A percentile compares a stretch with the other conserved stretches of the same genome.
Evolutionary conservation across 1,140 invertebrate species (phyloP).

Genomic region (Diabrotica virgifera): DNA sequence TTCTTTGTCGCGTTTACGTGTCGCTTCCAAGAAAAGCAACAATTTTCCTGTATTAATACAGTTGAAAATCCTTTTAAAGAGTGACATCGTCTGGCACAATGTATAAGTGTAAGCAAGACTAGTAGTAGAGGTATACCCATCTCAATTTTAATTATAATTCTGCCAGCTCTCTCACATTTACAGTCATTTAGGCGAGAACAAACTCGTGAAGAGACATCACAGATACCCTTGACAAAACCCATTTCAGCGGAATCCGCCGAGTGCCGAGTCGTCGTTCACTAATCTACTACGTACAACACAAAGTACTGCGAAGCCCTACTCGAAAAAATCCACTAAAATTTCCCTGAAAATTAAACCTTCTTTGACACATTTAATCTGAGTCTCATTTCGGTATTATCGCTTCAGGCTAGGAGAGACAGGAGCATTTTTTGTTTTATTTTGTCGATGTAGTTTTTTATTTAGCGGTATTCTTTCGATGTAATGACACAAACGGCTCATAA

Average conservation of each 20-base stretch:
- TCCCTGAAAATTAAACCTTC: constrained; percentile 46
- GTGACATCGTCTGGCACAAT: not conserved
- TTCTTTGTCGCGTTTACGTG: not conserved
- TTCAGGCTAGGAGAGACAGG: not conserved
- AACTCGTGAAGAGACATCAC: constrained; percentile 38
- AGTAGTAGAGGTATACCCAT: constrained; percentile 13
- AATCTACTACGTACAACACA: constrained; percentile 33
- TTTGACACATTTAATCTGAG: constrained; percentile 33
- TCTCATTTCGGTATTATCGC: constrained; percentile 18
- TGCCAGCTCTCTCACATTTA: constrained; percentile 29
- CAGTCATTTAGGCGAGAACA: constrained; percentile 42
- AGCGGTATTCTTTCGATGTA: too few species aligned
- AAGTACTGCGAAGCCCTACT: constrained; percentile 40
- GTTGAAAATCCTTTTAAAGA: not conserved
- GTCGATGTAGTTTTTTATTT: too few species aligned
- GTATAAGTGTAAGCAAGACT: constrained; percentile 2
- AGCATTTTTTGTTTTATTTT: not conserved
- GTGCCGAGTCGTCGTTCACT: constrained; percentile 24
- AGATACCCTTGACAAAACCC: constrained; percentile 41
- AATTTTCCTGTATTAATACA: not conserved
- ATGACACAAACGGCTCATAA: too few species aligned
- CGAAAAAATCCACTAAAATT: constrained; percentile 45
- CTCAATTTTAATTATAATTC: constrained; percentile 42
- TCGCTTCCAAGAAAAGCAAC: not conserved
- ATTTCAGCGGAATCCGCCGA: constrained; percentile 30